Conservation (phyloP, 2,797 vertebrate genomes). For the Lithobates pipiens region DNA sequence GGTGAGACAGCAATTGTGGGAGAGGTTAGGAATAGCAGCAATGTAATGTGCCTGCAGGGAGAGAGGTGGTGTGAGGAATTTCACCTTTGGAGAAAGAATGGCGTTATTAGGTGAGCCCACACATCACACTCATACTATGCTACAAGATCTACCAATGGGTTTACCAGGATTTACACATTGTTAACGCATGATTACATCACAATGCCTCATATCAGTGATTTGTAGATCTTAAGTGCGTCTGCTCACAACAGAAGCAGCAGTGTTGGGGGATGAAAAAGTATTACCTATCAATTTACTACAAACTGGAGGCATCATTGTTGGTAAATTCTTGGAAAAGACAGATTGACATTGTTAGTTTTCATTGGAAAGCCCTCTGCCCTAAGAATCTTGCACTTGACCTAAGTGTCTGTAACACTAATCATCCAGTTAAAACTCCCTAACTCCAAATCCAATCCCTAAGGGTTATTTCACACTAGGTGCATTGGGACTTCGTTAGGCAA, state of each 20-base stretch:
- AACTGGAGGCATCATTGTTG: too few species aligned
- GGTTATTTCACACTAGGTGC: too few species aligned
- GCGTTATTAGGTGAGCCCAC: conserved; percentile 1
- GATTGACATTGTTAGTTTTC: too few species aligned
- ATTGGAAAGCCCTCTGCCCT: too few species aligned
- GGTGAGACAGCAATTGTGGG: conserved; percentile 12
- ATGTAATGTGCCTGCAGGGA: conserved; percentile 7
- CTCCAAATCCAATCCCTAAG: too few species aligned
- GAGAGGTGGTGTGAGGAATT: neutral
- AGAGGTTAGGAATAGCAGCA: conserved; percentile 3
- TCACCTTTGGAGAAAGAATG: conserved; percentile 17
- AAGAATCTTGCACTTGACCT: too few species aligned
- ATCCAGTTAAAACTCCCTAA: too few species aligned
- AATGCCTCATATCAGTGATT: neutral
- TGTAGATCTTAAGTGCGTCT: neutral
- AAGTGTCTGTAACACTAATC: neutral
- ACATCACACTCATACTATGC: neutral
- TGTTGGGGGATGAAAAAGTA: neutral
- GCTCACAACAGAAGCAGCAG: neutral
- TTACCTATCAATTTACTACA: neutral
- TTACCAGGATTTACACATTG: conserved; percentile 30
- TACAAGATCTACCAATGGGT: neutral
- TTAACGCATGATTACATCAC: neutral
- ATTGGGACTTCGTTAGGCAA: too few species aligned
- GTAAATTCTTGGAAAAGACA: too few species aligned